These are phyloP conservation scores for Thamnophis sirtalis DNA, from an alignment of 2,113 vertebrate species.

Conservation along the genomic window DNA sequence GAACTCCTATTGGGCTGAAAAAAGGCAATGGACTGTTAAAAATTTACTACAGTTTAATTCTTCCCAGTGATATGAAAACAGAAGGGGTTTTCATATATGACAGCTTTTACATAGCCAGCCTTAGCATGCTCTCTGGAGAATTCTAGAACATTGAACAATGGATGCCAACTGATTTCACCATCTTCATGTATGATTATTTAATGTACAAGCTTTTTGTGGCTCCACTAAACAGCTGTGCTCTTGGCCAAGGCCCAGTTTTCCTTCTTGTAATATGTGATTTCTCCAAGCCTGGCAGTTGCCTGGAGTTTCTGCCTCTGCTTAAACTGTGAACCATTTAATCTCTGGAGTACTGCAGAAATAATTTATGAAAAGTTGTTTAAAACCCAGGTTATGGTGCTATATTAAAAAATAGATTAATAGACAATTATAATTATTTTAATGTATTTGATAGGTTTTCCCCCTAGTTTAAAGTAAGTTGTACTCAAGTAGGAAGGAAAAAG, in stretches of 20 bases:
- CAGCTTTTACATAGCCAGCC: conserved; percentile 30
- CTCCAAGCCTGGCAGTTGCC: conserved; percentile 42
- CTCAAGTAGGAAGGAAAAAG: neutral
- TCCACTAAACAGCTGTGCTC: conserved; percentile 54
- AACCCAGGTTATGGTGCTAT: conserved; percentile 11
- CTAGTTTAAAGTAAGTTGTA: neutral
- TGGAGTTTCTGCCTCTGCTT: conserved; percentile 28
- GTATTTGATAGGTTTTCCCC: neutral
- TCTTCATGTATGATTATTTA: conserved; percentile 65
- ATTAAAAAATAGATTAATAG: conserved; percentile 47
- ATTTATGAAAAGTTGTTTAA: conserved; percentile 36
- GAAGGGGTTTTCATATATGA: conserved; percentile 1
- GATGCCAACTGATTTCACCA: conserved; percentile 58
- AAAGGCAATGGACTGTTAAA: neutral
- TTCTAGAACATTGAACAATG: conserved; percentile 50
- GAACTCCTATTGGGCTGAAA: neutral
- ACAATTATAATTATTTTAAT: conserved; percentile 24
- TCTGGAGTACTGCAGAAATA: conserved; percentile 46
- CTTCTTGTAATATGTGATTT: conserved; percentile 25
- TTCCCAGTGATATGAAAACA: conserved; percentile 1
- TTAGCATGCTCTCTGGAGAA: conserved; percentile 40
- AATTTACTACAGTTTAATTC: neutral
- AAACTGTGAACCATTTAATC: conserved; percentile 43
- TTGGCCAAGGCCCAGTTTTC: conserved; percentile 26
- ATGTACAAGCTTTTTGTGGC: conserved; percentile 56